Percentiles rank a stretch among this genome's conserved stretches.
Conservation (phyloP, 2,113 vertebrate species). For the Poeciliopsis prolifica region DNA sequence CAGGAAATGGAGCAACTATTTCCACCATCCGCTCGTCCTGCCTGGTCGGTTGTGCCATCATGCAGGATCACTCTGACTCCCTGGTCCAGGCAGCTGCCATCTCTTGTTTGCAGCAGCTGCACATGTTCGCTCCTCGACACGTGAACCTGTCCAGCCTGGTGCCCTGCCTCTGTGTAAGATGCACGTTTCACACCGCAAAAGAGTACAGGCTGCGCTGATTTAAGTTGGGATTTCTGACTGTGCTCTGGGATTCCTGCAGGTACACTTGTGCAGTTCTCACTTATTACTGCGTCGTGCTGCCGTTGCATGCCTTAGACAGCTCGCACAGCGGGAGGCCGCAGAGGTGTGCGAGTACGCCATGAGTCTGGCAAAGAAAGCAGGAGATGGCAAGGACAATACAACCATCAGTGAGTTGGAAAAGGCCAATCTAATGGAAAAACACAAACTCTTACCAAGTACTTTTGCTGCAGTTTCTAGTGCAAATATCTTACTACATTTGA, state of each 20-base stretch:
- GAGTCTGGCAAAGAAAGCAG: conserved; percentile 90
- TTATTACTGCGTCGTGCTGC: conserved; percentile 93
- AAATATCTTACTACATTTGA: too few species aligned
- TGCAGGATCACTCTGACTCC: conserved; percentile 97
- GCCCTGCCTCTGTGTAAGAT: conserved; percentile 86
- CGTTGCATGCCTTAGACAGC: conserved; percentile 94
- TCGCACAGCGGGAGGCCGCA: conserved; percentile 94
- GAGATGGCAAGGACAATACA: conserved; percentile 88
- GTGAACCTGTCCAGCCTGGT: conserved; percentile 98
- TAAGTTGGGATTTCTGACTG: not conserved
- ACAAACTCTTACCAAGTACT: too few species aligned
- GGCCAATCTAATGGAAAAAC: not conserved
- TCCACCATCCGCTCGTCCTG: conserved; percentile 98
- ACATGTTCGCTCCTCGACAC: conserved; percentile 98
- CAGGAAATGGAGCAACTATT: conserved; percentile 93
- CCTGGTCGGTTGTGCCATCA: conserved; percentile 98
- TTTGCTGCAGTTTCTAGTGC: too few species aligned
- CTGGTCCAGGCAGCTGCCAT: conserved; percentile 98
- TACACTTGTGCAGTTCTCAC: conserved; percentile 96
- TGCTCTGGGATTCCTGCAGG: conserved; percentile 72
- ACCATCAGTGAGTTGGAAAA: conserved; percentile 78
- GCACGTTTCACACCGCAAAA: not conserved
- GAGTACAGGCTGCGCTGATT: not conserved
- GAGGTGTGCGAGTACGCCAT: conserved; percentile 98
- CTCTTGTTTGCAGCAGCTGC: conserved; percentile 97